These are phyloP conservation scores for Peromyscus eremicus DNA, from an alignment of 2,797 vertebrate genomes.

Conservation along the genomic window DNA sequence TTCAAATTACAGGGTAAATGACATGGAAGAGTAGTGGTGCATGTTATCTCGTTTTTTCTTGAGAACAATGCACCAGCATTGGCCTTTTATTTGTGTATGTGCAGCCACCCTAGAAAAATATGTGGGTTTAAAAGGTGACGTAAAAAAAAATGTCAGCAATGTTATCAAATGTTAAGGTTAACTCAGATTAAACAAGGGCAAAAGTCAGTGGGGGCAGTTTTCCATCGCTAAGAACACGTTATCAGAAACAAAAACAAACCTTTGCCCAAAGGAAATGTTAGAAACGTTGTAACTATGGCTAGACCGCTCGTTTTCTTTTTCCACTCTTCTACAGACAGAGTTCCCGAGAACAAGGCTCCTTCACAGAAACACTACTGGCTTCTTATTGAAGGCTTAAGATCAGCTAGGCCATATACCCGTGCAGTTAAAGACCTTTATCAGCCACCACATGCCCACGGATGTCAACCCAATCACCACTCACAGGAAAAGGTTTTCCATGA, in stretches of 20 bases:
- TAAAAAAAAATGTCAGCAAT: slow-evolving; percentile 60
- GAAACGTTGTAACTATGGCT: slow-evolving; percentile 10
- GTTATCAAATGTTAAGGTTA: slow-evolving; percentile 33
- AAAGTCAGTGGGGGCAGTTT: slow-evolving; percentile 50
- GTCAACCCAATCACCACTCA: slow-evolving; percentile 90
- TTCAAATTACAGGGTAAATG: slow-evolving; percentile 53
- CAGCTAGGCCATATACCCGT: slow-evolving; percentile 34
- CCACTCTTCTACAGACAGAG: slow-evolving; percentile 1
- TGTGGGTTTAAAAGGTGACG: background rate
- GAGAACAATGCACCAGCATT: background rate
- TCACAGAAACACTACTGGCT: slow-evolving; percentile 55
- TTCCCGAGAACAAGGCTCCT: slow-evolving; percentile 55
- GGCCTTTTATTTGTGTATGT: slow-evolving; percentile 18
- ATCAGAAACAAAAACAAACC: slow-evolving; percentile 57
- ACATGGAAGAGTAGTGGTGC: background rate
- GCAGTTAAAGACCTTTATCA: slow-evolving; percentile 74
- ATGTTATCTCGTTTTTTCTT: slow-evolving; percentile 20
- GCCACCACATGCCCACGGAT: slow-evolving; percentile 62
- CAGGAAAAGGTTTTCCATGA: slow-evolving; percentile 99
- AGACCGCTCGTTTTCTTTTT: slow-evolving; percentile 54
- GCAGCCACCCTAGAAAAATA: slow-evolving; percentile 30
- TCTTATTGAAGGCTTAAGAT: slow-evolving; percentile 44
- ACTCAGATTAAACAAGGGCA: slow-evolving; percentile 30
- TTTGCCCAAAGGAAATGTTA: slow-evolving; percentile 62
- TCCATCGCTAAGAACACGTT: slow-evolving; percentile 35